Evolutionary conservation across 1,140 invertebrate genomes (phyloP).

Genomic region (Pseudomyrmex sp.): DNA sequence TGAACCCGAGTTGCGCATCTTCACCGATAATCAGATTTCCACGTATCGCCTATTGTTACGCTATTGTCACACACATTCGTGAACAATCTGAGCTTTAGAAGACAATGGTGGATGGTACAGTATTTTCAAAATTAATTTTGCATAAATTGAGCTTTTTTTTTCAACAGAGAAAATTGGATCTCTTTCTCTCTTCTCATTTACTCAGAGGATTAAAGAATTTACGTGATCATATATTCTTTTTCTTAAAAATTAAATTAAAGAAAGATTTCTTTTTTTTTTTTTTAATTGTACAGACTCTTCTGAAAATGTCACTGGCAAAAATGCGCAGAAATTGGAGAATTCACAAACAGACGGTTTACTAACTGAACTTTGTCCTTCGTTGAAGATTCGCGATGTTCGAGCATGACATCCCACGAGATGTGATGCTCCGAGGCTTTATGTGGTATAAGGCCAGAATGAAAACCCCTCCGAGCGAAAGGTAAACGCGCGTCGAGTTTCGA

Average conservation of each 20-base stretch:
- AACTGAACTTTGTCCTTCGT: not conserved
- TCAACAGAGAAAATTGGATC: not conserved
- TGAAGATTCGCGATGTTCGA: conserved; percentile 24
- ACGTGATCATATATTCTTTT: not conserved
- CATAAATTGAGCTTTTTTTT: too few relatives aligned
- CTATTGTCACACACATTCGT: not conserved
- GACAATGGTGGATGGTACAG: not conserved
- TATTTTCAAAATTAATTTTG: not conserved
- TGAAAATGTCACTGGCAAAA: not conserved
- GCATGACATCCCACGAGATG: conserved; percentile 12
- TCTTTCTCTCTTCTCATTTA: not conserved
- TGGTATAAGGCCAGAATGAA: conserved; percentile 31
- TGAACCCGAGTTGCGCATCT: conserved; percentile 17
- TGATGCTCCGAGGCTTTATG: conserved; percentile 5
- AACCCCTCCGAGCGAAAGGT: conserved; percentile 51
- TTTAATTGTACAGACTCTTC: not conserved
- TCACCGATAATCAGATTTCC: conserved; percentile 37
- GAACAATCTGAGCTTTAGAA: not conserved
- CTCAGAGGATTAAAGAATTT: not conserved
- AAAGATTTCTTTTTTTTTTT: not conserved
- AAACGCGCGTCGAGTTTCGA: conserved; percentile 41
- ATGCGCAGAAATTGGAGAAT: not conserved
- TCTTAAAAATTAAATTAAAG: not conserved
- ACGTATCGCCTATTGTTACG: not conserved
- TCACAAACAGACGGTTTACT: not conserved